Conservation (phyloP, 2,888 invertebrate species). For the Idaea aversata region DNA sequence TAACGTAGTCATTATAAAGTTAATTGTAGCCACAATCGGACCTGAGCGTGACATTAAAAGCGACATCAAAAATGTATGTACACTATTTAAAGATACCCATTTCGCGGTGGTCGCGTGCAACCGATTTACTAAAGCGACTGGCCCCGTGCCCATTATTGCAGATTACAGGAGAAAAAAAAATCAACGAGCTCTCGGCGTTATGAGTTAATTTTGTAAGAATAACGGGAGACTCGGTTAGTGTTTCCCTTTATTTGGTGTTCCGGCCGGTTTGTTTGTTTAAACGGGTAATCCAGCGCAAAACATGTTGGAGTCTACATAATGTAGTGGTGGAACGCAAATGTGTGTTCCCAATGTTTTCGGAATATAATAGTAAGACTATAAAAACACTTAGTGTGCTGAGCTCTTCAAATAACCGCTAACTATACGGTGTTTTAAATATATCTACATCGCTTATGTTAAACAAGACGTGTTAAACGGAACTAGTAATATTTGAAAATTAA, state of each 20-base stretch:
- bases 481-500: constrained; percentile 50
- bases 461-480: constrained; percentile 40
- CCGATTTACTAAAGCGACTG: constrained; percentile 75
- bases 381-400: constrained; percentile 68
- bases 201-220: constrained; percentile 80
- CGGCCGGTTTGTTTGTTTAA: constrained; percentile 72
- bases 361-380: constrained; percentile 67
- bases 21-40: constrained; percentile 72
- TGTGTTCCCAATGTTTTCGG: constrained; percentile 62
- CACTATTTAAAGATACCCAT: constrained; percentile 76
- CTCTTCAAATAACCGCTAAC: constrained; percentile 56
- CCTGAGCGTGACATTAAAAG: constrained; percentile 66
- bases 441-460: constrained; percentile 41
- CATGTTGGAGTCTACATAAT: constrained; percentile 58
- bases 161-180: constrained; percentile 72
- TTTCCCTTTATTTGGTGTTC: constrained; percentile 75
- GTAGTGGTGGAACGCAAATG: constrained; percentile 61
- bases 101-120: constrained; percentile 69
- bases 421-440: constrained; percentile 40
- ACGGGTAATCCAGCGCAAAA: constrained; percentile 73
- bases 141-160: constrained; percentile 76
- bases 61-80: constrained; percentile 74
- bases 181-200: constrained; percentile 74
- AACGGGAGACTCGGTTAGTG: constrained; percentile 70
- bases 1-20: constrained; percentile 71